phyloP scores from a whole-genome alignment of 2,797 vertebrate genomes.

The Botia almorhae region DNA sequence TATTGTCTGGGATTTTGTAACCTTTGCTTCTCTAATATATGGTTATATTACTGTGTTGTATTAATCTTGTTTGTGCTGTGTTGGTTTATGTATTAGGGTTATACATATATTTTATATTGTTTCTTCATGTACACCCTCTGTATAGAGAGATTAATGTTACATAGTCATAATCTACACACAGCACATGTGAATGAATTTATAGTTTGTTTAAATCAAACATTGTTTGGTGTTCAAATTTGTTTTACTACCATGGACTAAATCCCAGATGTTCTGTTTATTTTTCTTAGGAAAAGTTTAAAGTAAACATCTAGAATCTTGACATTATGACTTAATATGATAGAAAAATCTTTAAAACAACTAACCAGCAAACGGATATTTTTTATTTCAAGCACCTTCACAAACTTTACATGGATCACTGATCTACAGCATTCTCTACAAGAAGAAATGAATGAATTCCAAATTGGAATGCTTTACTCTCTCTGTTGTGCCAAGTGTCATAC shows the following conservation, averaged over 20 bases:
- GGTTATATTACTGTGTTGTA: slow-evolving; percentile 75
- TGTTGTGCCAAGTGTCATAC: slow-evolving; percentile 97
- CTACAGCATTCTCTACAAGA: slow-evolving; percentile 96
- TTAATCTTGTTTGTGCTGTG: slow-evolving; percentile 82
- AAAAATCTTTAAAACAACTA: slow-evolving; percentile 82
- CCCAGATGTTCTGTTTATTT: slow-evolving; percentile 99
- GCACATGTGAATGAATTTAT: neutral
- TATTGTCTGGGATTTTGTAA: slow-evolving; percentile 67
- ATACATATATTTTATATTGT: slow-evolving; percentile 53
- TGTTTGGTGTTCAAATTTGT: slow-evolving; percentile 82
- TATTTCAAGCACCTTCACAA: slow-evolving; percentile 81
- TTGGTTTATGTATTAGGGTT: slow-evolving; percentile 74
- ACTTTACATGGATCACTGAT: slow-evolving; percentile 90
- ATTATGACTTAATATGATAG: slow-evolving; percentile 89
- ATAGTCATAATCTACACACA: neutral
- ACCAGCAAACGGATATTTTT: slow-evolving; percentile 79
- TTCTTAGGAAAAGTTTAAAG: slow-evolving; percentile 99
- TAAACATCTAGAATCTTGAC: slow-evolving; percentile 97
- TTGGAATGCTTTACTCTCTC: slow-evolving; percentile 98
- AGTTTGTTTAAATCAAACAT: slow-evolving; percentile 73
- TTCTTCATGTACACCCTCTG: slow-evolving; percentile 66
- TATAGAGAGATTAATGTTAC: slow-evolving; percentile 69
- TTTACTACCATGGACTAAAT: slow-evolving; percentile 94
- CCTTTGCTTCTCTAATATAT: slow-evolving; percentile 95
- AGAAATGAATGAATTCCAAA: slow-evolving; percentile 96